Conservation (phyloP, 2,888 invertebrate species). For the Silvanus unidentatus region DNA sequence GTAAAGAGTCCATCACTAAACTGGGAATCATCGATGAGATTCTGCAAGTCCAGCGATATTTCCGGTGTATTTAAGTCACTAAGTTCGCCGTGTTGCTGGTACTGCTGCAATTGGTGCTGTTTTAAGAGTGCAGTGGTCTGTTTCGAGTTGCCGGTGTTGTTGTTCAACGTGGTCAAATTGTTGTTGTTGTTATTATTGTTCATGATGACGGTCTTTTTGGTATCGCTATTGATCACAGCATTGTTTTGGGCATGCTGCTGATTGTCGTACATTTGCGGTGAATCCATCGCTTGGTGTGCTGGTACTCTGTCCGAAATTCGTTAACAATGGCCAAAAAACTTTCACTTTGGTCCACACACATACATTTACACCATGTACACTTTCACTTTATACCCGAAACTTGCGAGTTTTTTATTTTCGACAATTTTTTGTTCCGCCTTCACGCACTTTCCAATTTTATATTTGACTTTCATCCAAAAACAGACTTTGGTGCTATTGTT, state of each 20-base stretch:
- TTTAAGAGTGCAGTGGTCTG: constrained; percentile 54
- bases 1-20: constrained; percentile 82
- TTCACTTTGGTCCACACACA: constrained; percentile 21
- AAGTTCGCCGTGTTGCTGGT: constrained; percentile 69
- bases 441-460: constrained; percentile 23
- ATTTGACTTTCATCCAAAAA: too few species aligned
- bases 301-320: background rate
- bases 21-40: constrained; percentile 84
- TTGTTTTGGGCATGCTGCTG: constrained; percentile 49
- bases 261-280: constrained; percentile 82
- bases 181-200: constrained; percentile 44
- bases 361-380: constrained; percentile 12
- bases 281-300: constrained; percentile 56
- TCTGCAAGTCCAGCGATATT: constrained; percentile 86
- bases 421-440: constrained; percentile 1
- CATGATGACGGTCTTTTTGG: constrained; percentile 47
- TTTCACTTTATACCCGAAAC: constrained; percentile 1
- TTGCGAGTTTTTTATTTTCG: background rate
- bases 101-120: constrained; percentile 65
- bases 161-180: constrained; percentile 48
- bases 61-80: constrained; percentile 89
- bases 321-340: constrained; percentile 18
- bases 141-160: constrained; percentile 48
- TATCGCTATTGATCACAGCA: constrained; percentile 57
- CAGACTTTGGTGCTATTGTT: too few species aligned